Conservation (phyloP, 2,113 vertebrate genomes). For the Megaceryle maxima region DNA sequence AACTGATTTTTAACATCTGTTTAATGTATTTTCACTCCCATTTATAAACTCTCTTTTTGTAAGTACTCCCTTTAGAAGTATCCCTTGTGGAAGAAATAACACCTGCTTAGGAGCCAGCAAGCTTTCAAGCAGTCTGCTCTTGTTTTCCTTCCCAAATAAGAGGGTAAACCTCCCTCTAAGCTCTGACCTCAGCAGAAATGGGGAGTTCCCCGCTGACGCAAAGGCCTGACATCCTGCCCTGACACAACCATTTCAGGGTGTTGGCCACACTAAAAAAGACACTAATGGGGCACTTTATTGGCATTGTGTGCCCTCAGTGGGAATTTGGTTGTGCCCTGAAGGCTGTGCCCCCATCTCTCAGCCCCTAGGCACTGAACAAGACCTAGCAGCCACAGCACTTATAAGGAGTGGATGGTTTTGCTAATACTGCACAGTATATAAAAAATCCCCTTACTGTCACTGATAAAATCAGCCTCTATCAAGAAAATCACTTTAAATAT, state of each 20-base stretch:
- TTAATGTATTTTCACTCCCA: not conserved
- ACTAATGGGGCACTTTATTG: fast-evolving
- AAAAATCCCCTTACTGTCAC: not conserved
- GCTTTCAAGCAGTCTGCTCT: not conserved
- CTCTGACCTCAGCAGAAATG: not conserved
- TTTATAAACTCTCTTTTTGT: not conserved
- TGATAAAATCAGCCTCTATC: not conserved
- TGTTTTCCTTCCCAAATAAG: not conserved
- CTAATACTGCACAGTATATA: not conserved
- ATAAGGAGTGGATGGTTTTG: not conserved
- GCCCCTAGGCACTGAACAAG: not conserved
- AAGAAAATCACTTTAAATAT: not conserved
- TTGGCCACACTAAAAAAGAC: fast-evolving
- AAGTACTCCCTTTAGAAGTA: not conserved
- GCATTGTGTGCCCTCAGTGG: not conserved
- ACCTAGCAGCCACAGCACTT: not conserved
- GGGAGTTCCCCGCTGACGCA: not conserved
- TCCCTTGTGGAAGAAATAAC: not conserved
- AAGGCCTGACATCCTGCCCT: fast-evolving
- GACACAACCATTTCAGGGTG: fast-evolving
- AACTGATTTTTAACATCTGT: not conserved
- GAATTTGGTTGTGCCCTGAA: not conserved
- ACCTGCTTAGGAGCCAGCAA: not conserved
- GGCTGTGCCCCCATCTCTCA: not conserved
- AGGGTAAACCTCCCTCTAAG: not conserved